phyloP scores from a whole-genome alignment of 2,888 invertebrate genomes.

The Drosophila buzzatii region DNA sequence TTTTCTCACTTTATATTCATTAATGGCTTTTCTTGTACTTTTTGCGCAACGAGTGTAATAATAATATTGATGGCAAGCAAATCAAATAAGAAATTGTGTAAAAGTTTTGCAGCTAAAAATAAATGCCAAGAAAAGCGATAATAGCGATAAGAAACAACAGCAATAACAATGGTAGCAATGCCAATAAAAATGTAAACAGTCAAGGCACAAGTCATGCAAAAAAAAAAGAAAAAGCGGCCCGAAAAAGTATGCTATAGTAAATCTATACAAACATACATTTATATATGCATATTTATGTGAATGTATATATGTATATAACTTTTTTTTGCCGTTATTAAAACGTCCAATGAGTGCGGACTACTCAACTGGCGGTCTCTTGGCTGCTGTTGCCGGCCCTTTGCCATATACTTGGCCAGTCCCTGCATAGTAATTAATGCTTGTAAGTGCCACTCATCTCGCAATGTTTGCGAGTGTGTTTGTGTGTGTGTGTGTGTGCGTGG shows the following conservation, averaged over 20 bases:
- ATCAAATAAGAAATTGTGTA: constrained; percentile 36
- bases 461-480: constrained; percentile 13
- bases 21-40: constrained; percentile 7
- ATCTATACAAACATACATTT: not conserved
- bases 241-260: constrained; percentile 69
- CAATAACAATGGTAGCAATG: constrained; percentile 27
- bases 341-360: constrained; percentile 33
- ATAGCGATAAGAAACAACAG: constrained; percentile 19
- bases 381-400: constrained; percentile 42
- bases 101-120: constrained; percentile 39
- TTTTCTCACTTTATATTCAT: constrained; percentile 9
- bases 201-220: constrained; percentile 55
- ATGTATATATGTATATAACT: not conserved
- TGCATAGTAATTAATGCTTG: constrained; percentile 75
- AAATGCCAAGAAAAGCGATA: constrained; percentile 20
- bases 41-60: constrained; percentile 8
- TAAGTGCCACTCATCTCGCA: constrained; percentile 62
- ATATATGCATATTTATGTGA: not conserved
- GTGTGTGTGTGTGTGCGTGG: not conserved
- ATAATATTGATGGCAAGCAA: constrained; percentile 8
- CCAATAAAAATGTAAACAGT: constrained; percentile 65
- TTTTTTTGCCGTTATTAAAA: constrained; percentile 37
- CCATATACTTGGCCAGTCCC: constrained; percentile 63
- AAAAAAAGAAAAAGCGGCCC: constrained; percentile 17
- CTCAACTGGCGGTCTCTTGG: constrained; percentile 30